phyloP scores from a whole-genome alignment of 2,113 vertebrate genomes.

The Burhinus bistriatus region DNA sequence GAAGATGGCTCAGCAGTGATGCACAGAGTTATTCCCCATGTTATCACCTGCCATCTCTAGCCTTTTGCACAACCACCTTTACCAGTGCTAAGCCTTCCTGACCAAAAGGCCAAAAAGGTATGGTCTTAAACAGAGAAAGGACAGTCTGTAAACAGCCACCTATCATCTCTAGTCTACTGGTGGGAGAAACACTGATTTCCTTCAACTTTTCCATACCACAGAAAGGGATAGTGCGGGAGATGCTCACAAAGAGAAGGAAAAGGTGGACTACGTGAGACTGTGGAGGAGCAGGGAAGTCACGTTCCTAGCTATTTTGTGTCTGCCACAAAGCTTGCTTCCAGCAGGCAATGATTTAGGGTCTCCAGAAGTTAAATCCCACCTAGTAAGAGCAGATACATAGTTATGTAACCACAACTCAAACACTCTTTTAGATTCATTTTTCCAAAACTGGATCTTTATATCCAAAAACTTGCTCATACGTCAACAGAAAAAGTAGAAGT shows the following conservation, averaged over 20 bases:
- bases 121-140: neutral
- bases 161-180: neutral
- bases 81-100: neutral
- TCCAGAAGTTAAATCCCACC: neutral
- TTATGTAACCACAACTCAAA: neutral
- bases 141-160: neutral
- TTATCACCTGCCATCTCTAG: neutral
- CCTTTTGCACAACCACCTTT: neutral
- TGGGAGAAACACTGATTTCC: neutral
- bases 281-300: neutral
- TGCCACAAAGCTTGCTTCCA: neutral
- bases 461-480: neutral
- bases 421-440: neutral
- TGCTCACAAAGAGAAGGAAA: neutral
- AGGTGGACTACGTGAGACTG: neutral
- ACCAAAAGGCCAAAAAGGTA: neutral
- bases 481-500: neutral
- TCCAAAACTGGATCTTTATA: neutral
- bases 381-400: neutral
- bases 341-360: neutral
- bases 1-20: neutral
- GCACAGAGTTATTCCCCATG: neutral
- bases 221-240: neutral
- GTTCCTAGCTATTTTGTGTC: neutral
- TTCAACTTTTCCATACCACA: neutral